phyloP scores from a whole-genome alignment of 2,113 vertebrate species.

The Tonatia bakeri region DNA sequence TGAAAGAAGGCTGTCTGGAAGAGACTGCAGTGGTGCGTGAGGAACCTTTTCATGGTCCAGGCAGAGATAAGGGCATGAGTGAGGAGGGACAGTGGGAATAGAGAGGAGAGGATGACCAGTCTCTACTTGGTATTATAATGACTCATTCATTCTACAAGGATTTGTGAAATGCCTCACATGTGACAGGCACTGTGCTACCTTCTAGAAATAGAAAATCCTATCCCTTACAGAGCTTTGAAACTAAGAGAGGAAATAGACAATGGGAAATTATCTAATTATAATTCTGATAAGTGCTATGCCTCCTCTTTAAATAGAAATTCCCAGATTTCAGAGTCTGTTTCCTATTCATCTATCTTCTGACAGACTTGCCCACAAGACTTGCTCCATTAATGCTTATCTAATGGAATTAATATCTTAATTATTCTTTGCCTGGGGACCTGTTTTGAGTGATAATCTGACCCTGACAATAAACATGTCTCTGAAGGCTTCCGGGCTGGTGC shows the following conservation, averaged over 20 bases:
- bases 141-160: neutral
- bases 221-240: neutral
- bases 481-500: neutral
- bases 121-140: neutral
- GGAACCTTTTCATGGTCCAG: neutral
- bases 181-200: neutral
- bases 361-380: neutral
- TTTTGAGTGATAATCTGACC: neutral
- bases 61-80: neutral
- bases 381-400: neutral
- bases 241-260: neutral
- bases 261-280: neutral
- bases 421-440: neutral
- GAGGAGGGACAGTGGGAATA: fast-evolving
- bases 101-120: neutral
- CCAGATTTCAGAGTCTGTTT: neutral
- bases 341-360: neutral
- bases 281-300: neutral
- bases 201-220: neutral
- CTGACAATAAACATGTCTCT: neutral
- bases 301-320: neutral
- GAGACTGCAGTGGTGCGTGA: neutral
- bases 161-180: neutral
- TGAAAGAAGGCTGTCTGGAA: neutral
- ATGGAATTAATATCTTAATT: neutral